A percentile compares a stretch with the other conserved stretches of the same genome.
Evolutionary conservation across 30 jellyfish, hydroid and myxozoan species (phyloP).

Genomic region (Sanderia malayensis): DNA sequence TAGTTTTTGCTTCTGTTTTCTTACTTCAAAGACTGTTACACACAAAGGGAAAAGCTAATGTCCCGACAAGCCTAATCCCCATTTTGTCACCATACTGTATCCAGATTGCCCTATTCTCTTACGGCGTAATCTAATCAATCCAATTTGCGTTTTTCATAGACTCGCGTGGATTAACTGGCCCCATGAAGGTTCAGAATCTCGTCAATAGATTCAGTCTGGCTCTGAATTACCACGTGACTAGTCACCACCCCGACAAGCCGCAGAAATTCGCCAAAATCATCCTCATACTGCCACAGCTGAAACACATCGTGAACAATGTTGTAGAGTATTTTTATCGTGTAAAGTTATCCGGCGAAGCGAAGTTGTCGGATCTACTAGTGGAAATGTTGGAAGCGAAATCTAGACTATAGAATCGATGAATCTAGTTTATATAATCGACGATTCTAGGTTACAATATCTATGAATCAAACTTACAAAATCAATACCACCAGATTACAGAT

Average conservation of each 20-base stretch:
- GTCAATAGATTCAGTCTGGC: slow-evolving; percentile 79
- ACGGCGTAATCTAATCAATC: not conserved
- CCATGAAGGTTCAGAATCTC: slow-evolving; percentile 75
- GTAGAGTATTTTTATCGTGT: slow-evolving; percentile 78
- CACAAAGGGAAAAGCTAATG: too few species aligned
- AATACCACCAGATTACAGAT: not conserved
- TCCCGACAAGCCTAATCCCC: too few species aligned
- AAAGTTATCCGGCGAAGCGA: slow-evolving; percentile 78
- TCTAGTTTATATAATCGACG: not conserved
- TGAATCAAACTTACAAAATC: not conserved
- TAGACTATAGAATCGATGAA: slow-evolving; percentile 50
- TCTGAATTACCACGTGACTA: slow-evolving; percentile 63
- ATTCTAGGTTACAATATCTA: too few species aligned
- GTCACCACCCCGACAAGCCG: slow-evolving; percentile 85
- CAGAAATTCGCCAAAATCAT: slow-evolving; percentile 86
- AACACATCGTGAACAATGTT: slow-evolving; percentile 74
- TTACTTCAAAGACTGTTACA: too few species aligned
- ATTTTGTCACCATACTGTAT: not conserved
- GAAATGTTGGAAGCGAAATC: slow-evolving; percentile 95
- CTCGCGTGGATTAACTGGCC: slow-evolving; percentile 80
- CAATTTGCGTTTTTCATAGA: slow-evolving; percentile 24
- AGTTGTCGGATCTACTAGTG: slow-evolving; percentile 81
- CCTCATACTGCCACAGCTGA: slow-evolving; percentile 86
- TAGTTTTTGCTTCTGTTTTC: too few species aligned
- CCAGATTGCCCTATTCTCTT: not conserved